Base-by-base conservation (phyloP, 2,888 invertebrate genomes). In the Ophioninae sp. region DNA sequence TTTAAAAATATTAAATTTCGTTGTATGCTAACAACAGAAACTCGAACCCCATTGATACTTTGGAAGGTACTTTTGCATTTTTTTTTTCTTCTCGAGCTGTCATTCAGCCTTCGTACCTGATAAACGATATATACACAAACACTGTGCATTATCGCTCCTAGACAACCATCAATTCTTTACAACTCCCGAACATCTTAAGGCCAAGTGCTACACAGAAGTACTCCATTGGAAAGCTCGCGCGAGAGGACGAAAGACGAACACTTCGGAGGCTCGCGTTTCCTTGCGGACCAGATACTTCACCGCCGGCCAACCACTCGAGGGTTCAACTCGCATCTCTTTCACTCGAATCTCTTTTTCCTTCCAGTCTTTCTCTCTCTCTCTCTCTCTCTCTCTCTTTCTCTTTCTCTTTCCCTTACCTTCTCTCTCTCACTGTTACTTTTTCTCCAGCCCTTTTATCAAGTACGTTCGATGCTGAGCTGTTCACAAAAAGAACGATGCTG, bases 281-380 rank as follows among this genome's bases (percentile, higher is more conserved):
- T 78, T 58, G 78, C 79, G 74, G 61, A 75, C 79, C 71, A 71
- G 61, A 67, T 81, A 81, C 79, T 79, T 75, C 79, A 71, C 71
- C 59, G 56, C 67, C 6, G 67, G 17, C 75, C 37, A 51, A 61
- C 44, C 51, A 74, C 56, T 74, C 71, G 61, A 71, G 67, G 41
- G 10, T 67, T 41, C 20, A 41, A 63, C 74, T 59, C 41, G 9
- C 51, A n/a, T 58, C 58, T 63, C 56, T 64, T 37, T 63, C 41
- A 41, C 58, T 41, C 37, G 9, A 44, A 8, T 41, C 41, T 64
- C 75, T 41, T 44, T 63, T 72, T 79, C 30, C 67, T 72, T 39
- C 79, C n/a, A n/a, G n/a, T 79, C 41, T 39, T 72, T 39, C 71
- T 56, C 17, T 67, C 37, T 23, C 58, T 68, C 74, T 59, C 41